Conservation (phyloP, 2,113 vertebrate genomes). For the Euleptes europaea region DNA sequence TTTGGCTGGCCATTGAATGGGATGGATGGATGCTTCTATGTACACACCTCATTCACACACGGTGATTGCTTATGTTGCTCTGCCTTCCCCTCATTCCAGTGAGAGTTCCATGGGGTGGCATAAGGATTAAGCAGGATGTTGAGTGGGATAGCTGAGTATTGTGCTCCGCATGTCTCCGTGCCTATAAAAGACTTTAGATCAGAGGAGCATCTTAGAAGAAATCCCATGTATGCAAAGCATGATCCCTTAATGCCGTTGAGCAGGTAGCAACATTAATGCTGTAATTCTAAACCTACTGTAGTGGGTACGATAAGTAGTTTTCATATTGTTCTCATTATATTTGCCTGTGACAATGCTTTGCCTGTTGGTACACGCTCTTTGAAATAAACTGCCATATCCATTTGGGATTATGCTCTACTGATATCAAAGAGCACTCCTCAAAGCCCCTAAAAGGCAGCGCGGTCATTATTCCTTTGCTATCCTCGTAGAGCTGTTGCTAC, state of each 20-base stretch:
- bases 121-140: slow-evolving; percentile 6
- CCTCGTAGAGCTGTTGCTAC: not conserved
- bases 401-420: not conserved
- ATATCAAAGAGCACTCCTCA: not conserved
- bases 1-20: not conserved
- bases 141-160: not conserved
- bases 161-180: not conserved
- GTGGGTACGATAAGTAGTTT: not conserved
- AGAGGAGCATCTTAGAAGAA: slow-evolving; percentile 23
- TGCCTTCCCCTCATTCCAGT: not conserved
- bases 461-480: not conserved
- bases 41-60: not conserved
- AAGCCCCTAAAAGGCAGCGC: not conserved
- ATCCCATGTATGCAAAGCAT: not conserved
- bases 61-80: not conserved
- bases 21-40: not conserved
- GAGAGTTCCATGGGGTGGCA: not conserved
- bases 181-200: slow-evolving; percentile 8
- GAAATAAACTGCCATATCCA: slow-evolving; percentile 1
- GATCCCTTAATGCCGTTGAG: not conserved
- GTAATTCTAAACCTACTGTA: not conserved
- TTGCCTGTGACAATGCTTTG: not conserved
- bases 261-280: not conserved
- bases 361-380: not conserved
- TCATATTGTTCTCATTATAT: not conserved